phyloP scores from a whole-genome alignment of 2,888 invertebrate species.

The Gisinianus flammeolus region DNA sequence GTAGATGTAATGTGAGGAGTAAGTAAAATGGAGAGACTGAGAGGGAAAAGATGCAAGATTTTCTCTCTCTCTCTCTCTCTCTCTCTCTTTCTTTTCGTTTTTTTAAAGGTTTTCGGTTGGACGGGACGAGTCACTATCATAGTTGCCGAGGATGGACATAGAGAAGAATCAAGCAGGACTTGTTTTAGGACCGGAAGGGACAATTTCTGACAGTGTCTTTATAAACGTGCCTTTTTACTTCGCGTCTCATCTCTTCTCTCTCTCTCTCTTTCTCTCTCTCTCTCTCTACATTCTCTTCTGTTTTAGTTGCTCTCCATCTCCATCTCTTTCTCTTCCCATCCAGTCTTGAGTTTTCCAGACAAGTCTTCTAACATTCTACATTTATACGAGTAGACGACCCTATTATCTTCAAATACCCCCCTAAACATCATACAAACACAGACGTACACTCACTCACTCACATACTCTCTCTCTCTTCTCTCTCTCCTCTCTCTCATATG shows the following conservation, averaged over 20 bases:
- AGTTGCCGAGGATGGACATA: slow-evolving; percentile 41
- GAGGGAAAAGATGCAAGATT: slow-evolving; percentile 11
- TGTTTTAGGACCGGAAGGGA: slow-evolving; percentile 54
- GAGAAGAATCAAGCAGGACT: slow-evolving; percentile 48
- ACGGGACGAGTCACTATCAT: slow-evolving; percentile 20
- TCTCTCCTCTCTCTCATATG: no score
- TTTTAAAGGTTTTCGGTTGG: not conserved
- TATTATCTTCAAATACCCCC: not conserved
- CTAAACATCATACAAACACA: not conserved
- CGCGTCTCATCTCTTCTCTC: slow-evolving; percentile 32
- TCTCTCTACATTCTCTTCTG: not conserved
- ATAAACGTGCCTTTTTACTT: slow-evolving; percentile 24
- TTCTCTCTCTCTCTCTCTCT: not conserved
- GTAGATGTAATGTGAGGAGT: not conserved
- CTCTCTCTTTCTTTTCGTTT: not conserved
- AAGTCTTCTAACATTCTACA: not conserved
- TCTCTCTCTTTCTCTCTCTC: not conserved
- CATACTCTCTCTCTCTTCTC: no score
- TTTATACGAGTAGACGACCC: not conserved
- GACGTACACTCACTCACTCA: not conserved
- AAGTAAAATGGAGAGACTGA: slow-evolving; percentile 4
- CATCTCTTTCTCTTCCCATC: not conserved
- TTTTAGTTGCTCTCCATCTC: not conserved
- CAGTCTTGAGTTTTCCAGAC: not conserved
- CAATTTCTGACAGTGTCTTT: slow-evolving; percentile 51